phyloP scores from a whole-genome alignment of 2,797 vertebrate genomes.

The Periparus ater region DNA sequence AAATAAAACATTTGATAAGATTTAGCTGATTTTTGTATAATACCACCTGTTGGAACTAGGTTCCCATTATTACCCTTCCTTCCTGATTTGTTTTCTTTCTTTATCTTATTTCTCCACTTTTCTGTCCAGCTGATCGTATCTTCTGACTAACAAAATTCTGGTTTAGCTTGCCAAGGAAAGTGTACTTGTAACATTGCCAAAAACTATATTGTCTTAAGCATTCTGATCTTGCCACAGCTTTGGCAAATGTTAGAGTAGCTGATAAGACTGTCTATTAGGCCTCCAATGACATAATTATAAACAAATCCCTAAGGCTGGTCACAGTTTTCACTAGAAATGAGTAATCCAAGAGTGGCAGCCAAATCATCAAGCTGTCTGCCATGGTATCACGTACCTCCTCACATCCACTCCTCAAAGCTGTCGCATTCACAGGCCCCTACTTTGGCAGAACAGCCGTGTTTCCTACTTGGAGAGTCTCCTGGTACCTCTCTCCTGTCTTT shows the following conservation, averaged over 20 bases:
- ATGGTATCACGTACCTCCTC: background rate
- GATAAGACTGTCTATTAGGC: background rate
- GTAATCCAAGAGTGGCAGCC: background rate
- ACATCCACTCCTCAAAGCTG: background rate
- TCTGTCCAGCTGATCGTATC: background rate
- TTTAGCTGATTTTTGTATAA: background rate
- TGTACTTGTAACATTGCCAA: background rate
- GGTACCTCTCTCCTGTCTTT: background rate
- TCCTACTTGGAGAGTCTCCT: background rate
- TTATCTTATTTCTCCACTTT: background rate
- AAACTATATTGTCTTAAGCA: background rate
- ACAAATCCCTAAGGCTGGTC: background rate
- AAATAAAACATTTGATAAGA: background rate
- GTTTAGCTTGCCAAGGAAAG: background rate
- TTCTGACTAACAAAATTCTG: background rate
- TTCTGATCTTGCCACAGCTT: background rate
- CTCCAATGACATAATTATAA: background rate
- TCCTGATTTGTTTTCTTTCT: background rate
- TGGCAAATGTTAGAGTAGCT: background rate
- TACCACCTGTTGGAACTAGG: background rate
- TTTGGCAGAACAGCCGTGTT: background rate
- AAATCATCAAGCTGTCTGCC: background rate
- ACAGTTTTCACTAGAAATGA: background rate
- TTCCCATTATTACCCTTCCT: background rate
- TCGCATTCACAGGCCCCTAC: background rate